These are phyloP conservation scores for Periophthalmus modestus DNA, from an alignment of 2,113 vertebrate species.

Conservation along the genomic window DNA sequence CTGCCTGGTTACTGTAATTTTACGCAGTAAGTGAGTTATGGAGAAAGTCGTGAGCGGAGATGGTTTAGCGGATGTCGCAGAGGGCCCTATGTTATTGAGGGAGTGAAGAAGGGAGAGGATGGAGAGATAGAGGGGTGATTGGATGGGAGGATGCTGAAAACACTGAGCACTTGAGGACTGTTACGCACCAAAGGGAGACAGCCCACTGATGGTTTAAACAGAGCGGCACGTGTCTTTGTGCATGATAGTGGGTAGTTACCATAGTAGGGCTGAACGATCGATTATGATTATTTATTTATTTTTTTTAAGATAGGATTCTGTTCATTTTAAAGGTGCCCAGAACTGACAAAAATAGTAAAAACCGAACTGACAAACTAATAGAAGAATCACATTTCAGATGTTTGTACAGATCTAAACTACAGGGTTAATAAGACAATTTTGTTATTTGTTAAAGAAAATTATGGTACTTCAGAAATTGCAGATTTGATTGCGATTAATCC, in stretches of 20 bases:
- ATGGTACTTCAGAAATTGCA: too few species aligned
- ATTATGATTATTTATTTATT: too few species aligned
- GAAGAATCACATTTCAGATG: too few species aligned
- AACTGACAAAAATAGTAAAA: too few species aligned
- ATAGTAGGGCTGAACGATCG: background rate
- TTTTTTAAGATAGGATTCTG: too few species aligned
- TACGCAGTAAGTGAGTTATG: constrained; percentile 31
- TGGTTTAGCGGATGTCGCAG: constrained; percentile 31
- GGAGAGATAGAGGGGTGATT: background rate
- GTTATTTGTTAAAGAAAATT: too few species aligned
- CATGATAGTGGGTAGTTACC: background rate
- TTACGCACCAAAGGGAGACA: constrained; percentile 50
- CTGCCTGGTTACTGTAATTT: constrained; percentile 35
- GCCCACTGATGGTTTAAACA: constrained; percentile 42
- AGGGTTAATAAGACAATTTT: too few species aligned
- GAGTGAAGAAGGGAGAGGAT: constrained; percentile 34
- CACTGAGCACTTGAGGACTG: constrained; percentile 29
- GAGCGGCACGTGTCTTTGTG: constrained; percentile 23
- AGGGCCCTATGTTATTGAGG: constrained; percentile 7
- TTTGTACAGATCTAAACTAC: too few species aligned
- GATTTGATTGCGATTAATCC: too few species aligned
- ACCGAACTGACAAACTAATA: too few species aligned
- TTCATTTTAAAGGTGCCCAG: too few species aligned
- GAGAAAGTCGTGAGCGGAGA: constrained; percentile 35
- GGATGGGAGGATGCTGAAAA: constrained; percentile 55